Evolutionary conservation across 1,140 invertebrate species (phyloP).

Genomic region (Pseudomyrmex pallidus): DNA sequence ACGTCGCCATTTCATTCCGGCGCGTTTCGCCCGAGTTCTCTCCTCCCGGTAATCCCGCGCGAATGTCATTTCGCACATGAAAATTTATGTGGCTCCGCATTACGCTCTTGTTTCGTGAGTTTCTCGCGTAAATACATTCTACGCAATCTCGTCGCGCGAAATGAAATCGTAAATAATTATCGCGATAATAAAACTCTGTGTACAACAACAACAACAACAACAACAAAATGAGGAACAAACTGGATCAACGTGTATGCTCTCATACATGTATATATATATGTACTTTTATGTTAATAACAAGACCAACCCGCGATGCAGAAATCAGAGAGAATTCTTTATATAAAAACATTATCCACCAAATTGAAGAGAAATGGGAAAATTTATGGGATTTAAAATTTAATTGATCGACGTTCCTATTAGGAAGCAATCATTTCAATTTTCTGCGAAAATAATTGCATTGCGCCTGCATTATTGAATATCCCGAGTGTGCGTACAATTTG

Average conservation of each 20-base stretch:
- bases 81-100: constrained; percentile 50
- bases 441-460: not conserved
- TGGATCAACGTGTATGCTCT: no score
- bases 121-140: not conserved
- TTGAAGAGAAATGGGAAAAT: no score
- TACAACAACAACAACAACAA: not conserved
- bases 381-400: not conserved
- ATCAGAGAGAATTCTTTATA: no score
- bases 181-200: not conserved
- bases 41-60: constrained; percentile 52
- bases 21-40: constrained; percentile 63
- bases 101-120: constrained; percentile 18
- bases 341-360: no score
- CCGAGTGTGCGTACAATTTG: not conserved
- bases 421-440: not conserved
- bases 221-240: no score
- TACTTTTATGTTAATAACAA: no score
- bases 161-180: not conserved
- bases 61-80: constrained; percentile 49
- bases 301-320: no score
- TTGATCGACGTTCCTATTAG: no score
- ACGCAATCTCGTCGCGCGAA: constrained; percentile 5
- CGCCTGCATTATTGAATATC: not conserved
- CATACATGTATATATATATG: no score
- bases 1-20: constrained; percentile 51